A percentile compares a stretch with the other conserved stretches of the same genome.
These are phyloP conservation scores for Eupithecia inturbata DNA, from an alignment of 2,888 invertebrate genomes.

Conservation along the genomic window DNA sequence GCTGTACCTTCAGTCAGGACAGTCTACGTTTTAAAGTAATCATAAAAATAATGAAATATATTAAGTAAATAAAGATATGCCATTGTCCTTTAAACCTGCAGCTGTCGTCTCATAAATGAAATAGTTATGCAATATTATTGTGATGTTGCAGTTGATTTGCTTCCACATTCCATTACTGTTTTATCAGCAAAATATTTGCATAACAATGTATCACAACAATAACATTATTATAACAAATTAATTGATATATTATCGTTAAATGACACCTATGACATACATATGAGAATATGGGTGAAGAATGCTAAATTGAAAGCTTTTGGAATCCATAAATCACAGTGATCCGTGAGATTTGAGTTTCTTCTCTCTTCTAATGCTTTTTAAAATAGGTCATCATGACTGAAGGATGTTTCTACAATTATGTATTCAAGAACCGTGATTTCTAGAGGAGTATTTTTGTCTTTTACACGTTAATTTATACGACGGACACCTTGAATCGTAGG, in stretches of 20 bases:
- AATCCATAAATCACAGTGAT: conserved; percentile 24
- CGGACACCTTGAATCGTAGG: background rate
- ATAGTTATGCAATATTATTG: conserved; percentile 68
- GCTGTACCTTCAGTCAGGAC: background rate
- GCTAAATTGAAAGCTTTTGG: background rate
- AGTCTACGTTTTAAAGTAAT: background rate
- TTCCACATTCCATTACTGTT: conserved; percentile 76
- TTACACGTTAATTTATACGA: conserved; percentile 6
- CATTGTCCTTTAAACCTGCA: conserved; percentile 3
- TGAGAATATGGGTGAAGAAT: background rate
- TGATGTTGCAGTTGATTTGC: conserved; percentile 57
- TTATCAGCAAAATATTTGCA: conserved; percentile 73
- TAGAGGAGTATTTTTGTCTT: conserved; percentile 17
- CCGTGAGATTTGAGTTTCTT: conserved; percentile 15
- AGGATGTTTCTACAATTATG: conserved; percentile 28
- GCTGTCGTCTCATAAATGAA: conserved; percentile 38
- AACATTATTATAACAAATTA: conserved; percentile 52
- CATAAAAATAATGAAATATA: background rate
- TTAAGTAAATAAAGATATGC: background rate
- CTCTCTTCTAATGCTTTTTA: conserved; percentile 19
- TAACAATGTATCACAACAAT: conserved; percentile 64
- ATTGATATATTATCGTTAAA: conserved; percentile 16
- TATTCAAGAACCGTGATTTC: conserved; percentile 22
- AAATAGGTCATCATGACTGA: conserved; percentile 38
- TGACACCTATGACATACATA: background rate